A percentile compares a stretch with the other conserved stretches of the same genome.
phyloP scores from a whole-genome alignment of 2,113 vertebrate species.

The Eonycteris spelaea region DNA sequence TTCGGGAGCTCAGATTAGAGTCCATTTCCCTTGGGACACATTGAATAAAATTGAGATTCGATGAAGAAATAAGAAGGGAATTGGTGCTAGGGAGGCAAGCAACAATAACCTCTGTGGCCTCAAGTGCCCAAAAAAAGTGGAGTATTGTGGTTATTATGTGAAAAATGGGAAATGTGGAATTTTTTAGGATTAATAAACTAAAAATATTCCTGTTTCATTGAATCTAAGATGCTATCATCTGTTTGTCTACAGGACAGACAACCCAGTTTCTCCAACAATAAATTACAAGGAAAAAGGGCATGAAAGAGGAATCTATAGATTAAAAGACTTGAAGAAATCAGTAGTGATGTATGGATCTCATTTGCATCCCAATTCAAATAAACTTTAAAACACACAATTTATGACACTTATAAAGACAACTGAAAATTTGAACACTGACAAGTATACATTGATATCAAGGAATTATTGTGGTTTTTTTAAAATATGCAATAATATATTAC shows the following conservation, averaged over 20 bases:
- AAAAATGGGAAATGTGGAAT: not conserved
- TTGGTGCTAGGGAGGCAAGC: not conserved
- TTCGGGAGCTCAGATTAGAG: not conserved
- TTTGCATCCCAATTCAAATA: not conserved
- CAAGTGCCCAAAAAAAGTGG: not conserved
- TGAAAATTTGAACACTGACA: not conserved
- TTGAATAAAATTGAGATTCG: not conserved
- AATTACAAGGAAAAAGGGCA: not conserved
- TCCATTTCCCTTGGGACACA: not conserved
- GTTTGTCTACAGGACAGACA: not conserved
- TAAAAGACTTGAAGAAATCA: not conserved
- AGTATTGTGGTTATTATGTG: not conserved
- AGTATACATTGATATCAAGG: not conserved
- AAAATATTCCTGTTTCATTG: not conserved
- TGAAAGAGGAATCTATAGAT: not conserved
- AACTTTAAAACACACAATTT: constrained; percentile 23
- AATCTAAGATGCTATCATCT: not conserved
- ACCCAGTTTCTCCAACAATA: not conserved
- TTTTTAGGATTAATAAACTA: not conserved
- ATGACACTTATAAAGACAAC: not conserved
- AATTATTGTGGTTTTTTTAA: not conserved
- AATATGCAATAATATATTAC: not conserved
- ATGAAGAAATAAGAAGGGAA: not conserved
- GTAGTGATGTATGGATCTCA: not conserved
- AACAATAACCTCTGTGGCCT: not conserved